Base-by-base conservation (phyloP, 1,140 invertebrate genomes). In the Trigoniulus corallinus region DNA sequence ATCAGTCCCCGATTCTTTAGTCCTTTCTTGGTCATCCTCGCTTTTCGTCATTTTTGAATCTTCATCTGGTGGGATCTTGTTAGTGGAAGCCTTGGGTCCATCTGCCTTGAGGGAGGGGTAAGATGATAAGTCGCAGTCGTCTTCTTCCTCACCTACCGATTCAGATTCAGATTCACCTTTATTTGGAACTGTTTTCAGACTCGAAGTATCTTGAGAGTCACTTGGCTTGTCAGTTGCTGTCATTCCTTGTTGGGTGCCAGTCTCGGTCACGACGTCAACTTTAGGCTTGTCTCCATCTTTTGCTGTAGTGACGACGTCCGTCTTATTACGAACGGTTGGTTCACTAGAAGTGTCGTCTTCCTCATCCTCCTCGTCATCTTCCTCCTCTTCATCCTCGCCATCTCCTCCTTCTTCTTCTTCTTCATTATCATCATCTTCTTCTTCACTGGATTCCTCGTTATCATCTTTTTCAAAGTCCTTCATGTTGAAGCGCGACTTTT, bases 21-120 rank as follows among this genome's bases (percentile, higher is more conserved):
- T 54, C 45, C 50, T 53, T 53, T 56, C 52, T 21, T 54, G 23
- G 24, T 59, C 47, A 2, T 29, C n/a, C 10, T 37, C 40, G 22
- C 2, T 12, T 12, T 41, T 41, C 40, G 2, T 2, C 22, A 20
- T 39, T 43, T 52, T 39, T n/a, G 23, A 37, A 15, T 44, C 27
- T 18, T 24, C 0, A 73, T 64, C 64, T 0, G 69, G 67, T 0
- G 68, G 72, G 0, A 75, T 43, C 23, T 77, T 72, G 0, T 76
- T 72, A 49, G 54, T 57, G 34, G 56, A 57, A 39, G 55, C 56
- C 34, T 54, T 52, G 26, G 53, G 50, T 21, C 53, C 56, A 22
- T 24, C 43, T 40, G 18, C 10, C 13, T 29, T 41, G 4, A 46
- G 44, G 12, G 24, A 37, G 24, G 43, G 50, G 3, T 15, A 3